Evolutionary conservation across 2,113 vertebrate species (phyloP).

Genomic region (Nycticorax nycticorax): DNA sequence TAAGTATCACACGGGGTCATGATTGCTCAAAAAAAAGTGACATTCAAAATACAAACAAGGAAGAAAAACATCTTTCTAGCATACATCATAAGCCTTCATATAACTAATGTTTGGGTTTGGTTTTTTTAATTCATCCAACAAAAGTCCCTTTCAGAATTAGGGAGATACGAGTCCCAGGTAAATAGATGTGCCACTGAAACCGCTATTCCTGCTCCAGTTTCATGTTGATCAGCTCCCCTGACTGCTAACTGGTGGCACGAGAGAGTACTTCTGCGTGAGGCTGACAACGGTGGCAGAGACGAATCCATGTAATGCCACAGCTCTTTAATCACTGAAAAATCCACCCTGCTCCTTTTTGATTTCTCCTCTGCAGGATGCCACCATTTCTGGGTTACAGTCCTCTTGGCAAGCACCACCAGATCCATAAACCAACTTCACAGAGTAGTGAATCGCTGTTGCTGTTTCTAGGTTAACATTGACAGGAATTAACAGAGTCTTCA

Average conservation of each 20-base stretch:
- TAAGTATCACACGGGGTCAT: neutral
- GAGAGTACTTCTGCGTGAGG: neutral
- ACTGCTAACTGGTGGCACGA: neutral
- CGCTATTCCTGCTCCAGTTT: neutral
- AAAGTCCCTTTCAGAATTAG: neutral
- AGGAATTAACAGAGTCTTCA: constrained; percentile 55
- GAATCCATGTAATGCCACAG: neutral
- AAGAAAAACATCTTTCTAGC: neutral
- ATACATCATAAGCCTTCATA: neutral
- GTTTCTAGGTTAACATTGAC: constrained; percentile 42
- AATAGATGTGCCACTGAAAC: neutral
- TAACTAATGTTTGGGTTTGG: fast-evolving
- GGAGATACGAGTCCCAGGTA: neutral
- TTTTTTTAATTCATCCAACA: neutral
- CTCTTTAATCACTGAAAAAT: neutral
- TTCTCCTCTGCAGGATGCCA: neutral
- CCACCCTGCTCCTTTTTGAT: neutral
- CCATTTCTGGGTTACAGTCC: neutral
- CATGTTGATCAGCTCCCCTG: neutral
- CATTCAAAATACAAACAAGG: neutral
- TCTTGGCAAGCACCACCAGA: neutral
- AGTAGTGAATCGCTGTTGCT: neutral
- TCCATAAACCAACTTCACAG: constrained; percentile 7
- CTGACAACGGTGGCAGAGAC: neutral
- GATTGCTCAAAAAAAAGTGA: neutral